Conservation (phyloP, 2,797 vertebrate genomes). For the Nyctalus aviator region DNA sequence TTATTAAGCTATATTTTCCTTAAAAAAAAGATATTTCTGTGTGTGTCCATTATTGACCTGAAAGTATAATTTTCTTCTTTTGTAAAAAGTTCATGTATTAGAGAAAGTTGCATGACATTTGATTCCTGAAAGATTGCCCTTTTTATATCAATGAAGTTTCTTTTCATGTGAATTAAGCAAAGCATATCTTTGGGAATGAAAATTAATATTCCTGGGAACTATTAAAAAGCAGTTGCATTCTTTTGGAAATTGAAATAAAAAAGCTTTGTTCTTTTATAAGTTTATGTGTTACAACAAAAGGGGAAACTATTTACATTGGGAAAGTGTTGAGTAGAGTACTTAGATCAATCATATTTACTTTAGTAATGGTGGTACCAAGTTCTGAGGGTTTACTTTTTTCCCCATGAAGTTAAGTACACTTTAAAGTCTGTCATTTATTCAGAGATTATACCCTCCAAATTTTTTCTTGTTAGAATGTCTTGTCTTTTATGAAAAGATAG, state of each 20-base stretch:
- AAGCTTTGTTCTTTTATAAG: slow-evolving; percentile 63
- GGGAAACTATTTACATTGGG: slow-evolving; percentile 50
- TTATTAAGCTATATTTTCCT: slow-evolving; percentile 31
- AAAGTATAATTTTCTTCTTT: slow-evolving; percentile 55
- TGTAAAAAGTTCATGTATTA: slow-evolving; percentile 58
- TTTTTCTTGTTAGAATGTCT: neutral
- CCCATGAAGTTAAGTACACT: neutral
- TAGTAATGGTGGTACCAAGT: neutral
- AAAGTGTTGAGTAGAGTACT: slow-evolving; percentile 50
- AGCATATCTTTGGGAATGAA: slow-evolving; percentile 65
- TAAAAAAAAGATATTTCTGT: neutral
- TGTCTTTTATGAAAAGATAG: neutral
- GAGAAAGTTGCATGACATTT: slow-evolving; percentile 69
- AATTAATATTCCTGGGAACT: slow-evolving; percentile 65
- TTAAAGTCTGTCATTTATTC: neutral
- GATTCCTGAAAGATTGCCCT: slow-evolving; percentile 59
- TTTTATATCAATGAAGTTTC: slow-evolving; percentile 51
- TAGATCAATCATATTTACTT: slow-evolving; percentile 53
- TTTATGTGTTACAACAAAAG: slow-evolving; percentile 61
- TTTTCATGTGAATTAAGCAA: slow-evolving; percentile 60
- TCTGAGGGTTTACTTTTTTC: neutral
- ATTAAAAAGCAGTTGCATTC: slow-evolving; percentile 55
- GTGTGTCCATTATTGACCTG: slow-evolving; percentile 13
- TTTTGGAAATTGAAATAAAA: slow-evolving; percentile 74
- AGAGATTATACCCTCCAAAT: neutral